phyloP scores from a whole-genome alignment of 2,888 invertebrate genomes.

The Ashinkailepas kermadecensis region DNA sequence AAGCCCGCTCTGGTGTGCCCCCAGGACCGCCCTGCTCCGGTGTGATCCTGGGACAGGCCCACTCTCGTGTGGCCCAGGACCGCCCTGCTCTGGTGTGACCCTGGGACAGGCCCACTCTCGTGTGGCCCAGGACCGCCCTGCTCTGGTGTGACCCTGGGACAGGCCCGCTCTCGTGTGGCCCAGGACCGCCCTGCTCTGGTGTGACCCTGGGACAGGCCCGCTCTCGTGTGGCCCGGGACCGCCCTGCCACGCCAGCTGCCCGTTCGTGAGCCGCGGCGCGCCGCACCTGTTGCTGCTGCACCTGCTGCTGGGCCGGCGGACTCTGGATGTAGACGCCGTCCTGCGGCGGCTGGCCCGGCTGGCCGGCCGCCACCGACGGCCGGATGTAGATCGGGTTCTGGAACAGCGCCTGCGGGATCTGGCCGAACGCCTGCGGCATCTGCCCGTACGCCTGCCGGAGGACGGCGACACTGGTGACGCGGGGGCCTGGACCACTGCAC shows the following conservation, averaged over 20 bases:
- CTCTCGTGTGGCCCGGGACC: background rate
- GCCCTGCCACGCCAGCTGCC: background rate
- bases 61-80: too few species aligned
- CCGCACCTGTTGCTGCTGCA: conserved; percentile 15
- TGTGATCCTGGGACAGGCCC: too few species aligned
- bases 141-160: too few species aligned
- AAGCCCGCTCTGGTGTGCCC: too few species aligned
- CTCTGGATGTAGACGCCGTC: conserved; percentile 11
- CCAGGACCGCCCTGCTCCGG: too few species aligned
- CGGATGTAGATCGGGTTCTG: conserved; percentile 18
- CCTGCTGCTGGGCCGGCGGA: conserved; percentile 1
- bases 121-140: too few species aligned
- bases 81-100: too few species aligned
- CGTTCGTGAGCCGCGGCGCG: background rate
- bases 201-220: too few species aligned
- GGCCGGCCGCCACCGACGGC: background rate
- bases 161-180: too few species aligned
- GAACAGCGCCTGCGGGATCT: conserved; percentile 13
- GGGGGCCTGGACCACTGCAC: too few species aligned
- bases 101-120: too few species aligned
- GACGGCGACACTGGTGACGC: background rate
- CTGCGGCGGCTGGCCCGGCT: conserved; percentile 5
- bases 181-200: too few species aligned
- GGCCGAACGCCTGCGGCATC: conserved; percentile 21
- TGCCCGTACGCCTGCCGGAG: conserved; percentile 5